Conservation (phyloP, 1,140 invertebrate species). For the Zeugodacus cucurbitae region DNA sequence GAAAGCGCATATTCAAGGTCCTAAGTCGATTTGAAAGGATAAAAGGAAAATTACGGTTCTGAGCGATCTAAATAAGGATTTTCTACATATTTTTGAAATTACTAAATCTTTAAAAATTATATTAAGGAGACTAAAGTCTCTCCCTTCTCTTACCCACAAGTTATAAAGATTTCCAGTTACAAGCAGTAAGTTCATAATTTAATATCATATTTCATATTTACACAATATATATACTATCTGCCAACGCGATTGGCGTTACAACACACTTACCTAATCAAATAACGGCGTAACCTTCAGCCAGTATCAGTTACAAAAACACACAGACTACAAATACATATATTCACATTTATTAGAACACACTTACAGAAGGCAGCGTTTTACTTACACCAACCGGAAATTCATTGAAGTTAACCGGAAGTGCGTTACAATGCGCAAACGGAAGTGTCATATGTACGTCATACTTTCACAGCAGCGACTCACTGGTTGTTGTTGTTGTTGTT, state of each 20-base stretch:
- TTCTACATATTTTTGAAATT: no score
- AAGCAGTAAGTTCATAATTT: no score
- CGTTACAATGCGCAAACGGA: background rate
- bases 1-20: no score
- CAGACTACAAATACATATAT: background rate
- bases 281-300: background rate
- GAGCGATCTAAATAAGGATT: no score
- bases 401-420: conserved; percentile 15
- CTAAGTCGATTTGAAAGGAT: no score
- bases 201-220: background rate
- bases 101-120: no score
- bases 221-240: background rate
- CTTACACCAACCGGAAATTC: background rate
- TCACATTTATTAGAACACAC: no score
- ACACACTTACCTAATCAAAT: background rate
- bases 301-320: background rate
- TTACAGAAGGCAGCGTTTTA: background rate
- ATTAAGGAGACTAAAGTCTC: no score
- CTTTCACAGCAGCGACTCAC: background rate
- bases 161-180: no score
- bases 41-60: no score
- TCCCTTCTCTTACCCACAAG: no score
- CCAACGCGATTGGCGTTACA: background rate
- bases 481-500: background rate
- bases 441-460: background rate